Base-by-base conservation (phyloP, 1,140 invertebrate genomes). In the Charaxes varanes region DNA sequence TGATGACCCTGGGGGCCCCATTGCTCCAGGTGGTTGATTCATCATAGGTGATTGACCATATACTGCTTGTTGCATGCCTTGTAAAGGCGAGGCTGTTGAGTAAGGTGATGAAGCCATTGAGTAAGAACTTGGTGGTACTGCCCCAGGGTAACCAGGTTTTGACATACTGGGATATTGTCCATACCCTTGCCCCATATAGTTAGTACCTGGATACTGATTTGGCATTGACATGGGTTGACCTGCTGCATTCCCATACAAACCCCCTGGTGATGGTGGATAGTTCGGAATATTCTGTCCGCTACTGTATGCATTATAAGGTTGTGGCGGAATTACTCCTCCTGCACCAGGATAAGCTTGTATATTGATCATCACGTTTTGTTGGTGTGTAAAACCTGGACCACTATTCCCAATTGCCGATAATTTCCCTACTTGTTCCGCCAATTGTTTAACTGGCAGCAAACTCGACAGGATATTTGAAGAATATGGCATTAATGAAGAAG, bases 321-420 rank as follows among this genome's bases (percentile, higher is more conserved):
- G 66, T 3, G 65, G 61, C 6, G 63, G 63, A 18, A 76, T 68
- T 18, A 68, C 57, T 0, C 67, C 70, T n/a, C 68, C 62, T 2
- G 41, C 58, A 3, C 79, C 79, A 6, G 81, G 81, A 41, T 83
- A 85, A 6, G 81, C 78, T 57, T 85, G 84, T 11, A 85, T 84
- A 47, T 85, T 85, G 11, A 85, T 84, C 76, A 82, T 84, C 3
- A 85, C 82, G 44, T 85, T 85, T 53, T 85, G 84, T 43, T 85
- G 84, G 41, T 85, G 84, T 0, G 81, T 82, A 32, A 79, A 84
- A 6, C 68, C 69, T 10, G 76, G 16, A 3, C 60, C 55, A 35
- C 53, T 52, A 15, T 57, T 58, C 7, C 61, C 55, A 1, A 73
- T 70, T 0, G 53, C 58, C 6, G 80, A 71, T 10, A 85, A 34